Conservation (phyloP, 2,797 vertebrate species). For the Parauchenoglanis punctatus region DNA sequence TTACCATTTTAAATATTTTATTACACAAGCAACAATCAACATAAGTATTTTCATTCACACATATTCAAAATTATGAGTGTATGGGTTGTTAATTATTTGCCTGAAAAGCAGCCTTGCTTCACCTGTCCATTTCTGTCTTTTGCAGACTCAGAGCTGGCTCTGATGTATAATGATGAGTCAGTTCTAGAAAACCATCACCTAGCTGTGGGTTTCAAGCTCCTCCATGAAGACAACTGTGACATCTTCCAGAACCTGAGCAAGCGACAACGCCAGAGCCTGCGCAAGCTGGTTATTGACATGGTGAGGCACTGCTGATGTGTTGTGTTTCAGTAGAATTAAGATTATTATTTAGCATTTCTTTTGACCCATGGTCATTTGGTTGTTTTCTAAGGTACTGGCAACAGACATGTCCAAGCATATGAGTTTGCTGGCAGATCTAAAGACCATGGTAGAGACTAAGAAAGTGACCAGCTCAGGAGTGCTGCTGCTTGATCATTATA, state of each 20-base stretch:
- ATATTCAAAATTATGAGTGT: background rate
- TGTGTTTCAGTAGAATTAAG: conserved; percentile 1
- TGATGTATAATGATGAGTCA: conserved; percentile 96
- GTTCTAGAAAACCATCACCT: conserved; percentile 95
- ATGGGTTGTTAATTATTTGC: background rate
- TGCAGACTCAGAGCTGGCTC: conserved; percentile 91
- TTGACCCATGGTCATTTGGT: background rate
- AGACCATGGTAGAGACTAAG: conserved; percentile 97
- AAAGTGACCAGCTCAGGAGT: conserved; percentile 95
- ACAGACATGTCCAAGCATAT: conserved; percentile 98
- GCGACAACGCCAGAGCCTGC: conserved; percentile 88
- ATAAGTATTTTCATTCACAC: background rate
- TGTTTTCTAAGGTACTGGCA: conserved; percentile 84
- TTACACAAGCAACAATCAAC: background rate
- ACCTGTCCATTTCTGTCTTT: conserved; percentile 30
- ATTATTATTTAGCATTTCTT: background rate
- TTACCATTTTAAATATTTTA: background rate
- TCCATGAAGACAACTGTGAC: conserved; percentile 94
- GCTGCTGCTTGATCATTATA: conserved; percentile 90
- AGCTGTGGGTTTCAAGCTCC: conserved; percentile 93
- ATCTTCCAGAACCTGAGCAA: conserved; percentile 93
- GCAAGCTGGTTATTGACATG: conserved; percentile 95
- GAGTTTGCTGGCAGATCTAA: conserved; percentile 92
- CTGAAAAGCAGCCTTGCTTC: background rate
- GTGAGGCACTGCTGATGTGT: conserved; percentile 64